Conservation (phyloP, 2,797 vertebrate genomes). For the Ctenopoma multispine region DNA sequence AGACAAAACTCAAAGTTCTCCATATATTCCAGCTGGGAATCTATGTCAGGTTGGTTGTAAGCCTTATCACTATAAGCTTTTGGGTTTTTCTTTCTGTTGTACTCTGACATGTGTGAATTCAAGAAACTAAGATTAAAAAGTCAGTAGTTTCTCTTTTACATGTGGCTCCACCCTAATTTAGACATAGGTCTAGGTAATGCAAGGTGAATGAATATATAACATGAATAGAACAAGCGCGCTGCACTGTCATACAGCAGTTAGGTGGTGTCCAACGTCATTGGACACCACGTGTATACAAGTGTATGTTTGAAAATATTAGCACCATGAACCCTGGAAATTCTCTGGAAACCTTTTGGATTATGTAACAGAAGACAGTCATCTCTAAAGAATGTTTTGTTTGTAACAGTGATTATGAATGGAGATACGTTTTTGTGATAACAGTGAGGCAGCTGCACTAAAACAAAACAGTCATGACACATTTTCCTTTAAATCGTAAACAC, state of each 20-base stretch:
- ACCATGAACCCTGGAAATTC: background rate
- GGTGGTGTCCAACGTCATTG: background rate
- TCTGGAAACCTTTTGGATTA: background rate
- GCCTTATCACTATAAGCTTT: background rate
- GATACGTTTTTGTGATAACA: no score
- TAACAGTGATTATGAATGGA: no score
- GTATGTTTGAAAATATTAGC: no score
- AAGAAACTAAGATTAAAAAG: no score
- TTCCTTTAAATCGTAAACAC: background rate
- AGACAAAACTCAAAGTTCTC: slow-evolving; percentile 16
- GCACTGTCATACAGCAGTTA: no score
- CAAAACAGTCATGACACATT: no score
- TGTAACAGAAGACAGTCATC: no score
- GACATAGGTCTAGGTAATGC: background rate
- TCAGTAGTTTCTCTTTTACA: background rate
- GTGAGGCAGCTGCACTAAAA: no score
- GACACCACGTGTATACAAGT: no score
- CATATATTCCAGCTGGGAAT: slow-evolving; percentile 79
- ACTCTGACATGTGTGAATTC: background rate
- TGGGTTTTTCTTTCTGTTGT: background rate
- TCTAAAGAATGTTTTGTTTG: no score
- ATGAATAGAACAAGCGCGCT: background rate
- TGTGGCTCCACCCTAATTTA: background rate
- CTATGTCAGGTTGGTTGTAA: slow-evolving; percentile 72
- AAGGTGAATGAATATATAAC: background rate